phyloP scores from a whole-genome alignment of 2,888 invertebrate species.

The Eudemis profundana region DNA sequence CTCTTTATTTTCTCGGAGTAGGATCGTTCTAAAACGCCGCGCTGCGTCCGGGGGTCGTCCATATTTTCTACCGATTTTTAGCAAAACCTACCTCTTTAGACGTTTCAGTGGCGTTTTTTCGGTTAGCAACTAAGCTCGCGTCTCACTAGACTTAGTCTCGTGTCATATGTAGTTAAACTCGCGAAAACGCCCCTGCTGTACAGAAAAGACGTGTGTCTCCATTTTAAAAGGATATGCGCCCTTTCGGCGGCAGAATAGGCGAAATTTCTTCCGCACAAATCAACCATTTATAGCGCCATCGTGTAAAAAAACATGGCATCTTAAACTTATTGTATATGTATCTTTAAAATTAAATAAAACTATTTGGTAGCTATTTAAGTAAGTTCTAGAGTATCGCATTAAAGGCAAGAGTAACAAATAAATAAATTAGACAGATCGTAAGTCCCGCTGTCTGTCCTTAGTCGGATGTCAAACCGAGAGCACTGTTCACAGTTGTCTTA shows the following conservation, averaged over 20 bases:
- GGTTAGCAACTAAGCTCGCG: constrained; percentile 16
- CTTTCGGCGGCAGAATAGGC: constrained; percentile 48
- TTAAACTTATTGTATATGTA: constrained; percentile 75
- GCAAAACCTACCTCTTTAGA: constrained; percentile 16
- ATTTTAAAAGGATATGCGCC: constrained; percentile 48
- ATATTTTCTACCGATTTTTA: constrained; percentile 40
- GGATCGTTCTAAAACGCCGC: constrained; percentile 59
- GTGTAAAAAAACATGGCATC: constrained; percentile 74
- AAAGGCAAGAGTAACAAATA: constrained; percentile 62
- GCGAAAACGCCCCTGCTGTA: constrained; percentile 23
- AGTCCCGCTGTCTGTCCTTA: constrained; percentile 37
- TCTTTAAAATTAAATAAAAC: constrained; percentile 67
- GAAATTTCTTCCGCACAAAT: constrained; percentile 51
- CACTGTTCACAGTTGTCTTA: constrained; percentile 12
- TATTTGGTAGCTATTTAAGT: constrained; percentile 80
- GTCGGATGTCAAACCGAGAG: constrained; percentile 50
- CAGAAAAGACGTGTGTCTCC: constrained; percentile 13
- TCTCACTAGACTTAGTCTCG: constrained; percentile 29
- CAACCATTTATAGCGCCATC: constrained; percentile 59
- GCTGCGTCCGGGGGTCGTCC: constrained; percentile 57
- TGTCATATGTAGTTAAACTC: constrained; percentile 21
- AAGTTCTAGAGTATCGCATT: constrained; percentile 71
- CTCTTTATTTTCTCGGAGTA: constrained; percentile 69
- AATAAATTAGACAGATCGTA: constrained; percentile 63
- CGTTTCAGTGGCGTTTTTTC: constrained; percentile 26